Conservation (phyloP, 2,113 vertebrate genomes). For the Chinchilla lanigera region DNA sequence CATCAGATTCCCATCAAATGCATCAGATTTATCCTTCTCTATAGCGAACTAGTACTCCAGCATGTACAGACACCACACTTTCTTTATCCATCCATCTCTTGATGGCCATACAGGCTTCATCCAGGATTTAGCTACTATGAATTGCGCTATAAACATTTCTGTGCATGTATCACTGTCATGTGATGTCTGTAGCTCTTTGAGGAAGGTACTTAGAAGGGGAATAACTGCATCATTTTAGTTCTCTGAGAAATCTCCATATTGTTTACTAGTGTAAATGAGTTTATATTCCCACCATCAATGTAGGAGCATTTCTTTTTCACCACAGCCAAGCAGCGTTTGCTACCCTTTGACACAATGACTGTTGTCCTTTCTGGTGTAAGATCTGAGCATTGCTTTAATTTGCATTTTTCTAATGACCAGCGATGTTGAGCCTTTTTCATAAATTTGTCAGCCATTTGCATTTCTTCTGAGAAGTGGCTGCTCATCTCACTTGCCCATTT, state of each 20-base stretch:
- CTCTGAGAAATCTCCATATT: background rate
- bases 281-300: background rate
- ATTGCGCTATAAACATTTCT: background rate
- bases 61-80: background rate
- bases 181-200: background rate
- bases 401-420: background rate
- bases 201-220: background rate
- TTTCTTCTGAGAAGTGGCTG: background rate
- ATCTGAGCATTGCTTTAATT: background rate
- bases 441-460: background rate
- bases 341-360: background rate
- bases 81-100: background rate
- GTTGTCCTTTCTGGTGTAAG: background rate
- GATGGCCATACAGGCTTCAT: background rate
- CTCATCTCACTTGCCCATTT: background rate
- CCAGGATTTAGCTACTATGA: background rate
- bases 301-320: background rate
- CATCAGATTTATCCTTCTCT: background rate
- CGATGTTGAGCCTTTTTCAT: background rate
- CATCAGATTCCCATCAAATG: too few relatives aligned
- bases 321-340: background rate
- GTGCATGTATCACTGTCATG: background rate
- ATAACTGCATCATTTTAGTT: background rate
- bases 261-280: background rate
- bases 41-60: background rate